phyloP scores from a whole-genome alignment of 2,113 vertebrate species.

The Merops nubicus region DNA sequence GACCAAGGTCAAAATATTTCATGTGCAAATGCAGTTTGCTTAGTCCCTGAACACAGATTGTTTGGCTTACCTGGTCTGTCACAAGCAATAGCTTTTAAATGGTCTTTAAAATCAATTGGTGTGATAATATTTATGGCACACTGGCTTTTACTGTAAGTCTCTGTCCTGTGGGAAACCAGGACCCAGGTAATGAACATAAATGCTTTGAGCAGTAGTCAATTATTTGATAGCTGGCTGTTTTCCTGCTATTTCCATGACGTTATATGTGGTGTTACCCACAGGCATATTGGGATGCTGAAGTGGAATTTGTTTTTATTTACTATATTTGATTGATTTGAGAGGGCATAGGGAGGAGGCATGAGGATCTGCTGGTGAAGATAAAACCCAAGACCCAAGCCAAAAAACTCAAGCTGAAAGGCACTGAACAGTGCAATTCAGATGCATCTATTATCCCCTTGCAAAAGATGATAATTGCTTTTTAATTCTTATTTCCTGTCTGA shows the following conservation, averaged over 20 bases:
- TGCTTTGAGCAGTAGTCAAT: slow-evolving; percentile 24
- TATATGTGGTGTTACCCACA: not conserved
- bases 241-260: slow-evolving; percentile 58
- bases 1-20: not conserved
- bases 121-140: not conserved
- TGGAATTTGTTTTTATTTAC: slow-evolving; percentile 22
- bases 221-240: slow-evolving; percentile 28
- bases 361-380: not conserved
- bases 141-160: not conserved
- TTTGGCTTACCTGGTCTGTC: slow-evolving; percentile 15
- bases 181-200: not conserved
- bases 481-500: not conserved
- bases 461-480: not conserved
- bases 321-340: slow-evolving; percentile 39
- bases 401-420: not conserved
- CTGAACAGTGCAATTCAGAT: not conserved
- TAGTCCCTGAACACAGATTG: not conserved
- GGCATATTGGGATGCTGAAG: slow-evolving; percentile 24
- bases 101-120: slow-evolving; percentile 27
- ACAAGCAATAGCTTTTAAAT: slow-evolving; percentile 10
- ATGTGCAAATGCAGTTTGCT: not conserved
- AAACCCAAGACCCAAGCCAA: not conserved
- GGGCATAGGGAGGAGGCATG: accelerated
- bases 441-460: not conserved
- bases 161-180: not conserved